Percentiles rank a stretch among this genome's conserved stretches.
phyloP scores from a whole-genome alignment of 2,888 invertebrate species.

The Folsomia candida region DNA sequence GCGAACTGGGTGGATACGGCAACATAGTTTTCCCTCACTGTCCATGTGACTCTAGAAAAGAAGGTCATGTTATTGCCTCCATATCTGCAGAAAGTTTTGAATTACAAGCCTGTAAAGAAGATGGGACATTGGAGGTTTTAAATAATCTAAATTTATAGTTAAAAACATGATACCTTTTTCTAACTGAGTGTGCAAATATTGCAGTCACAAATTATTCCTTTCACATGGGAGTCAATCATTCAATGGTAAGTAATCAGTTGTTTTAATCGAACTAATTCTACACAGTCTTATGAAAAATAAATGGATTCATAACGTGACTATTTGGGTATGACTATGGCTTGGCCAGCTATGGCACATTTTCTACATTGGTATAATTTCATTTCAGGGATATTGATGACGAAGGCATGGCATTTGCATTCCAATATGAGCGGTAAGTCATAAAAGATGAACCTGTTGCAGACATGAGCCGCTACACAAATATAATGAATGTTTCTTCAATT shows the following conservation, averaged over 20 bases:
- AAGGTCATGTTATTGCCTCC: slow-evolving; percentile 77
- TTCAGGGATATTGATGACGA: slow-evolving; percentile 79
- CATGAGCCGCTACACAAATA: too few relatives aligned
- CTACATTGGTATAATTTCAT: not conserved
- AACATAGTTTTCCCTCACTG: slow-evolving; percentile 93
- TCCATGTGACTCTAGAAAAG: slow-evolving; percentile 83
- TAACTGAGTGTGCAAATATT: slow-evolving; percentile 15
- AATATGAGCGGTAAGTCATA: too few relatives aligned
- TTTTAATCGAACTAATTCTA: slow-evolving; percentile 89
- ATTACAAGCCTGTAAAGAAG: slow-evolving; percentile 79
- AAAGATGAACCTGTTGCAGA: too few relatives aligned
- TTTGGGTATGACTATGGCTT: too few relatives aligned
- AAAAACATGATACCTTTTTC: not conserved
- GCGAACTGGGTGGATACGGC: slow-evolving; percentile 87
- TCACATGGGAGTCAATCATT: slow-evolving; percentile 78
- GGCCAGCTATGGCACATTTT: slow-evolving; percentile 56
- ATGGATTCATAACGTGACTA: too few relatives aligned
- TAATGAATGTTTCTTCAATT: too few relatives aligned
- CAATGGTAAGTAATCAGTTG: slow-evolving; percentile 85
- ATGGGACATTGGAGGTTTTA: slow-evolving; percentile 69
- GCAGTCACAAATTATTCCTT: slow-evolving; percentile 72
- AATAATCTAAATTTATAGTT: not conserved
- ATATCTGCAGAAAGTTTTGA: slow-evolving; percentile 67
- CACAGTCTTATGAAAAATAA: too few relatives aligned
- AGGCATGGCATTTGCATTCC: slow-evolving; percentile 84